Conservation (phyloP, 2,797 vertebrate genomes). For the Catharus ustulatus region DNA sequence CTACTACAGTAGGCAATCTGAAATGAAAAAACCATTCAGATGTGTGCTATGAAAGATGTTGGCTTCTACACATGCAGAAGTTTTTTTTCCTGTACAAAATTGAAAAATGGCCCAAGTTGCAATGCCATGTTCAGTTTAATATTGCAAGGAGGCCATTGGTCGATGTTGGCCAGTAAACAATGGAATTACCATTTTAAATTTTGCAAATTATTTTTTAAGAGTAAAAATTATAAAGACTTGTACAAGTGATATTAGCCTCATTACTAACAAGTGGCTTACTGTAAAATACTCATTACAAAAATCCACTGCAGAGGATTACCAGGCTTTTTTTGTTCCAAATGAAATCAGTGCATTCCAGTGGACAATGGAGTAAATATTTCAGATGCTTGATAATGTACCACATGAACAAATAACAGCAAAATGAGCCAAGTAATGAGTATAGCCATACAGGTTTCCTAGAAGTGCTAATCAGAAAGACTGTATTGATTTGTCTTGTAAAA, state of each 20-base stretch:
- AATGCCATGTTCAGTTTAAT: background rate
- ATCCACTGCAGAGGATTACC: background rate
- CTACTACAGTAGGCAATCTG: background rate
- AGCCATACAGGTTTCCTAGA: background rate
- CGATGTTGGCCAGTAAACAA: background rate
- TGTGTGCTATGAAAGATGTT: background rate
- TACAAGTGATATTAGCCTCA: background rate
- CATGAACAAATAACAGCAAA: background rate
- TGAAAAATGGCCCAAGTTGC: background rate
- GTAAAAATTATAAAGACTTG: background rate
- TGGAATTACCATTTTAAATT: background rate
- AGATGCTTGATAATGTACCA: background rate
- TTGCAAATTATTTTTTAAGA: background rate
- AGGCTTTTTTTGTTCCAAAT: background rate
- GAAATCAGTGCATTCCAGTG: background rate
- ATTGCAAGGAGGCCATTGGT: background rate
- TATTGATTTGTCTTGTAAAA: background rate
- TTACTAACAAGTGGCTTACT: background rate
- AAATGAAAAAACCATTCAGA: background rate
- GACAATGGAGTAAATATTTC: background rate
- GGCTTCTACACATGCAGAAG: background rate
- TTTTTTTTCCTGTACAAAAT: background rate
- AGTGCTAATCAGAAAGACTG: background rate
- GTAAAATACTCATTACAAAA: background rate
- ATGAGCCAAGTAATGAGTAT: background rate